A percentile compares a stretch with the other conserved stretches of the same genome.
phyloP scores from a whole-genome alignment of 2,888 invertebrate species.

The Zele albiditarsus region DNA sequence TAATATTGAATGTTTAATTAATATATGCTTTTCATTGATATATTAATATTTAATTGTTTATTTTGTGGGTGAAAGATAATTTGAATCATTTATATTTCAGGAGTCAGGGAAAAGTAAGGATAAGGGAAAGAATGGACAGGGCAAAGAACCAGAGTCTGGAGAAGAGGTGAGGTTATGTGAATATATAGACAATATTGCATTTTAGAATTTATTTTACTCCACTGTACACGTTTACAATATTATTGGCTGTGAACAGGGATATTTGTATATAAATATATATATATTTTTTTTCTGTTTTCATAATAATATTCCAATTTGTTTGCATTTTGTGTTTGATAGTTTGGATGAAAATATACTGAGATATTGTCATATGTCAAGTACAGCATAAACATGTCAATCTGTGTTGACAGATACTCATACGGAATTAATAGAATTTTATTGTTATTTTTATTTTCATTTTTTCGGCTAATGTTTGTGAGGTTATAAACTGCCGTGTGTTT shows the following conservation, averaged over 20 bases:
- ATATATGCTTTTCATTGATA: no score
- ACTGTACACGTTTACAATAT: not conserved
- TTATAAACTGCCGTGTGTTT: slow-evolving; percentile 3
- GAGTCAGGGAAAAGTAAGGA: slow-evolving; percentile 70
- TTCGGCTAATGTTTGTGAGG: not conserved
- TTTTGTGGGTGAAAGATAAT: not conserved
- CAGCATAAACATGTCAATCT: not conserved
- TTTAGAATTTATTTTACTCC: not conserved
- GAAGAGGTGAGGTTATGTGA: slow-evolving; percentile 71
- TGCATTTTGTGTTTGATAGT: not conserved
- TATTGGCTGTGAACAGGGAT: not conserved
- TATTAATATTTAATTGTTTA: no score
- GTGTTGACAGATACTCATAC: not conserved
- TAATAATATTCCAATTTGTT: not conserved
- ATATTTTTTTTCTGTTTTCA: not conserved
- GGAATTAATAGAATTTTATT: not conserved
- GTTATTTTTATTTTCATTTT: not conserved
- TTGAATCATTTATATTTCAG: slow-evolving; percentile 60
- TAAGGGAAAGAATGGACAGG: slow-evolving; percentile 69
- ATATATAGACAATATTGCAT: not conserved
- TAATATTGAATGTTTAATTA: no score
- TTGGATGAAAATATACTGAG: not conserved
- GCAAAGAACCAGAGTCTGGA: slow-evolving; percentile 68
- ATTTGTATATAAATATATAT: not conserved
- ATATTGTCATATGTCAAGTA: not conserved